Evolutionary conservation across 2,113 vertebrate species (phyloP), one percentile per base, ranked within the genome.

Genomic region (Charadrius vociferus): DNA sequence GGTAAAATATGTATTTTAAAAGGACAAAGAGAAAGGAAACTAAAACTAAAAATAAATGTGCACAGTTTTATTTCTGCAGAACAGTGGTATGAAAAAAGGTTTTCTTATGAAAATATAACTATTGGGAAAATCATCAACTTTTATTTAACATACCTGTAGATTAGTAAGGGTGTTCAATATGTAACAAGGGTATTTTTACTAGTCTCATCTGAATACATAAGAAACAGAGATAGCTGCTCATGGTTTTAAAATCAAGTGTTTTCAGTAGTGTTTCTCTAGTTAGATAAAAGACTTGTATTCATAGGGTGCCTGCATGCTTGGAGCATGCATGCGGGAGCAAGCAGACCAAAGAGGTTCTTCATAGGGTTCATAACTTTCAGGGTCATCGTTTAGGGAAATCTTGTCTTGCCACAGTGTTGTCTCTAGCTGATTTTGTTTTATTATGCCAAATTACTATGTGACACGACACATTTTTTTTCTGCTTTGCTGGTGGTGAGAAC

Each of bases 391-490:
- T 27, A 74, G 15, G 47, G 65, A 84, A 93, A 67, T 47, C 45
- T 65, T 73, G 36, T 45, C 68, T 63, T 78, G 36, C 34, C n/a
- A 53, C 0, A 0, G 6, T 7, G 32, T 14, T 43, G 15, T 49
- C 22, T 74, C 47, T 18, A 47, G 45, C 7, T 18, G 8, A 47
- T 47, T 59, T 50, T 88, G 15, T 14, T 93, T 80, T 32, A 73
- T 62, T n/a, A 30, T 32, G 63, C 22, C 36, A 66, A 66, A 77
- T 43, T 52, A 15, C n/a, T 61, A 9, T 27, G 30, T 36, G 71
- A 72, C 24, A 61, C 0, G 0, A 55, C 11, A 41, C 13, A 43
- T 52, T 78, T 79, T 27, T 66, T 67, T n/a, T 16, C 21, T 16
- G 7, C 22, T 67, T 67, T 67, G 37, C 18, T 58, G 27, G 8